Conservation (phyloP, 2,797 vertebrate genomes). For the Phataginus tetradactyla region DNA sequence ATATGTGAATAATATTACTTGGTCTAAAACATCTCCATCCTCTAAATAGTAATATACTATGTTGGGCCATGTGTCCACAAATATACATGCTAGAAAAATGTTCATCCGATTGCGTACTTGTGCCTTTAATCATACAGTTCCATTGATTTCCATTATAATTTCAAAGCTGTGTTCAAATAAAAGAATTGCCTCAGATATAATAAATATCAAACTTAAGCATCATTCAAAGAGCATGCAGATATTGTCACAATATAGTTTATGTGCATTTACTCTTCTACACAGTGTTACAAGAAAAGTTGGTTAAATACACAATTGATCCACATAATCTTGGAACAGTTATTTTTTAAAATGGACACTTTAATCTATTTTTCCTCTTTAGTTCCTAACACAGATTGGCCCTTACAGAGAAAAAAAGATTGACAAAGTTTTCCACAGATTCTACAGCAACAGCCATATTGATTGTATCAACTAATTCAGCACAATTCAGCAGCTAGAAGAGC, state of each 20-base stretch:
- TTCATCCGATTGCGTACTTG: background rate
- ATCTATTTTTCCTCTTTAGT: background rate
- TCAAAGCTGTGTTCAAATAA: background rate
- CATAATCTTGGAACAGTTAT: background rate
- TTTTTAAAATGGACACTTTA: background rate
- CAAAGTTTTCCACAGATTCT: background rate
- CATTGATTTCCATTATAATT: conserved; percentile 54
- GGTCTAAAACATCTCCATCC: background rate
- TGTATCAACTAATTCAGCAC: background rate
- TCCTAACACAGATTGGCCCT: background rate
- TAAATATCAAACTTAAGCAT: conserved; percentile 33
- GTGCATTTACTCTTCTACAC: background rate
- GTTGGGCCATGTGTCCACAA: background rate
- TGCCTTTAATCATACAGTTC: background rate
- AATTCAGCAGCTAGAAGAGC: background rate
- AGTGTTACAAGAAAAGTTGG: background rate
- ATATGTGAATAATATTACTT: background rate
- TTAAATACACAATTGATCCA: conserved; percentile 14
- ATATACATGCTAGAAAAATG: background rate
- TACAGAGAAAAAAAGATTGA: background rate
- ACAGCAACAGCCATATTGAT: background rate
- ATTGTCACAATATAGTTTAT: background rate
- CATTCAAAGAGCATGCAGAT: background rate
- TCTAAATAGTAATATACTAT: background rate
- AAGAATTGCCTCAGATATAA: conserved; percentile 18